phyloP scores from a whole-genome alignment of 2,888 invertebrate genomes.

The Rhingia rostrata region DNA sequence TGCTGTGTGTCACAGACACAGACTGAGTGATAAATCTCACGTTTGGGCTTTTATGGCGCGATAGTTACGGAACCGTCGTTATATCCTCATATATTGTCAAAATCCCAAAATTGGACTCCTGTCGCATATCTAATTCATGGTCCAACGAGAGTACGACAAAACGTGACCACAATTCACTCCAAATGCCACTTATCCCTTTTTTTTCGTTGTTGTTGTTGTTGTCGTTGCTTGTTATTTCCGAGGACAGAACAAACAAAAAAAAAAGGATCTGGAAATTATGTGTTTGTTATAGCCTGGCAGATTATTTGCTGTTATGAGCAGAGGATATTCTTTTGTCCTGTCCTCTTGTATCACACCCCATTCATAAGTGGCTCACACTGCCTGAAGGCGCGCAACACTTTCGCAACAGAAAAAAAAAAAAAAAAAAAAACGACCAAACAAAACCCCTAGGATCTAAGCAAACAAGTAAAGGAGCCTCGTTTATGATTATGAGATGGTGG shows the following conservation, averaged over 20 bases:
- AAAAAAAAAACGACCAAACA: background rate
- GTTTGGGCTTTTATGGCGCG: conserved; percentile 28
- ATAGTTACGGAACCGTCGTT: conserved; percentile 4
- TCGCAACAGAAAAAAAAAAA: conserved; percentile 25
- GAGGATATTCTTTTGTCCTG: conserved; percentile 41
- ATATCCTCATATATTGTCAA: conserved; percentile 43
- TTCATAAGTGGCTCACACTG: conserved; percentile 20
- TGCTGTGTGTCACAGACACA: conserved; percentile 18
- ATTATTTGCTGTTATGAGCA: conserved; percentile 49
- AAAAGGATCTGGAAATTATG: conserved; percentile 59
- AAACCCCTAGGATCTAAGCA: conserved; percentile 14
- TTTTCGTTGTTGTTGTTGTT: background rate
- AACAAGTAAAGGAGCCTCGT: conserved; percentile 48
- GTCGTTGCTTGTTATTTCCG: background rate
- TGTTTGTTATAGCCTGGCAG: conserved; percentile 57
- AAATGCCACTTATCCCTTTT: conserved; percentile 27
- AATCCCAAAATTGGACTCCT: conserved; percentile 22
- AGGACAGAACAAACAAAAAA: no score
- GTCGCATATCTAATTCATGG: conserved; percentile 47
- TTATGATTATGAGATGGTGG: conserved; percentile 61
- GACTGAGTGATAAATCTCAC: conserved; percentile 43
- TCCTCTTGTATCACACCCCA: conserved; percentile 37
- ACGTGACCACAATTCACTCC: conserved; percentile 28
- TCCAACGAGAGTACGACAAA: conserved; percentile 17
- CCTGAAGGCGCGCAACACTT: conserved; percentile 50